Base-by-base conservation (phyloP, 2,888 invertebrate genomes). In the Cataglyphis altisquamis region DNA sequence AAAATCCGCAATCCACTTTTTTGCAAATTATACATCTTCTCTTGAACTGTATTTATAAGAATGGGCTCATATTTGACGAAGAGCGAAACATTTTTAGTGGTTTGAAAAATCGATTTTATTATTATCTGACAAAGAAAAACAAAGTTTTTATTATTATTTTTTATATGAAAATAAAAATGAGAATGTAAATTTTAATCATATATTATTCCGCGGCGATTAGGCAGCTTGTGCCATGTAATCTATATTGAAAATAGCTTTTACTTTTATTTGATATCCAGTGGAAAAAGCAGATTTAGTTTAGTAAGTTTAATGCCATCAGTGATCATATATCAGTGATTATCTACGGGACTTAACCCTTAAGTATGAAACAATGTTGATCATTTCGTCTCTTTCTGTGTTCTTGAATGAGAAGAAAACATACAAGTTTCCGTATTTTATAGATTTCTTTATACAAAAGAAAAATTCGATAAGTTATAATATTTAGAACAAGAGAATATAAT, bases 271-370 rank as follows among this genome's bases (percentile, higher is more conserved):
- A 55, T 64, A 64, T n/a, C 36, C 36, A 68, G 57, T 39, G 67
- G 45, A 57, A 60, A 41, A 68, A 41, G 41, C 77, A 21, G 57
- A 78, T 68, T 68, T 78, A 78, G 68, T 67, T 78, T 57, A 78
- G 67, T 67, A 57, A 57, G 41, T 68, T 70, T 25, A 32, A 52
- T 57, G 68, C n/a, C 68, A 1, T 25, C 1, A 25, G 1, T 25
- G 25, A 25, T 21, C 0, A 78, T 36, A 45, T 68, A 39, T 32
- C 21, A 41, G 15, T 57, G 57, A 36, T 45, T 9, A 32, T 18
- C 12, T 36, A 15, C 18, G 66, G 29, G 29, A 57, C 52, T 66
- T 75, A 32, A 77, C 78, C 60, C 70, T 78, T 68, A 78, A 78
- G 68, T 68, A 68, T 68, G 68, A 68, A 66, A 55, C 36, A 48